Conservation (phyloP, 2,113 vertebrate genomes). For the Procavia capensis region DNA sequence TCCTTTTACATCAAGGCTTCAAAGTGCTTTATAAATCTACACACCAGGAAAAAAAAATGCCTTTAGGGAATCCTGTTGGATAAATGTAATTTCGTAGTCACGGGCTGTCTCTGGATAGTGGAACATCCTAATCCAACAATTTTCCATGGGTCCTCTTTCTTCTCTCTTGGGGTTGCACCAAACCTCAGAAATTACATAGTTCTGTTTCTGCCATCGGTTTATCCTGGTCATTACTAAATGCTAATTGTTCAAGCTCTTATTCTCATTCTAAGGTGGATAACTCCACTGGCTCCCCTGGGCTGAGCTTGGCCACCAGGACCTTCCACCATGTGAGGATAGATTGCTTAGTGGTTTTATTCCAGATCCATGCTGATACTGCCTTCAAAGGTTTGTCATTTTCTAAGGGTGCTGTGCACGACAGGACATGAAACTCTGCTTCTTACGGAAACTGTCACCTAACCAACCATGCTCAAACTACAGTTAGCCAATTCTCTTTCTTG, state of each 20-base stretch:
- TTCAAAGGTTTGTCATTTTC: conserved; percentile 4
- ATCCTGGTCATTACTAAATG: not conserved
- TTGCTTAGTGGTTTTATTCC: not conserved
- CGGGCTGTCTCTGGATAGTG: not conserved
- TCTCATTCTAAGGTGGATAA: not conserved
- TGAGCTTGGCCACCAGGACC: not conserved
- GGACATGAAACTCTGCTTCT: not conserved
- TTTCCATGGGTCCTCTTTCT: not conserved
- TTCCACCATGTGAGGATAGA: not conserved
- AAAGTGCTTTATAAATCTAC: not conserved
- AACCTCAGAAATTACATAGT: not conserved
- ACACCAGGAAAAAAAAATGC: not conserved
- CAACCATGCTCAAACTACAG: not conserved
- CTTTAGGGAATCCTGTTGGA: not conserved
- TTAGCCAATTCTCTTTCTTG: not conserved
- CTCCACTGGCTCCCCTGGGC: not conserved
- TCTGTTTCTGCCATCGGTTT: not conserved
- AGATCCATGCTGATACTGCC: not conserved
- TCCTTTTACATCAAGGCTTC: not conserved
- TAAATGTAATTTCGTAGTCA: not conserved
- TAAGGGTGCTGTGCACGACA: not conserved
- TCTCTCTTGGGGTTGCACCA: not conserved
- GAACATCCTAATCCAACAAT: not conserved
- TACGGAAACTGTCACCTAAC: not conserved
- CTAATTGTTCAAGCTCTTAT: not conserved